Evolutionary conservation across 64 coral and sea anemone species (phyloP), one percentile per base, ranked within the genome.

Genomic region (Montipora cactus): DNA sequence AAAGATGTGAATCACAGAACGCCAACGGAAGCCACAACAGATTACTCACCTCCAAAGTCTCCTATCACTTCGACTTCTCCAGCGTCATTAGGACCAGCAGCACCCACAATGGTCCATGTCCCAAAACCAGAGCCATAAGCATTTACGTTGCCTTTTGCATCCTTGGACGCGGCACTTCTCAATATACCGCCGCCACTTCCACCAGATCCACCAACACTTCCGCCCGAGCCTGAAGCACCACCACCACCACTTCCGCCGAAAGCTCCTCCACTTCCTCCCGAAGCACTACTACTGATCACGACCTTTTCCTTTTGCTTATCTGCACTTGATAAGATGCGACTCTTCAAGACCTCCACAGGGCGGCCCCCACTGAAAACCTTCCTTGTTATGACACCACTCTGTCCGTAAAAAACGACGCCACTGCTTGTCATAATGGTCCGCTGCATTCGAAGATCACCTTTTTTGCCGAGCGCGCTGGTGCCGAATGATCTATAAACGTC

Each of bases 1-100:
- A 11, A 57, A 8, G 10, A 6, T 57, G 53, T 11, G 4, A 57
- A 6, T 57, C 7, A 57, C 4, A 64, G 3, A 64, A 64, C 5
- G 5, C 37, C 77, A 16, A 53, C 11, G 28, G 50, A 14, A 45
- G 0, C 4, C 4, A 79, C 5, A 79, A 9, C 18, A 84, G 37
- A 3, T 12, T 12, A 55, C 86, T 84, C 47, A 97, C 96, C 96
- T 92, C 96, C 96, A 66, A 97, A 97, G 52, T 97, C 96, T 53
- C 93, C 93, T 59, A 97, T 80, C 10, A 97, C 96, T 62, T 59
- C 51, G 8, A 97, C 18, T 16, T 73, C 55, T 47, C 70, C 44
- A 49, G 78, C 7, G 0, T 49, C 82, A 49, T 86, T 19, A 1
- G 62, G 7, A 10, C 61, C 68, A 3, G 82, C 82, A 1, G 82